Conservation (phyloP, 2,888 invertebrate genomes). For the Metalampra italica region DNA sequence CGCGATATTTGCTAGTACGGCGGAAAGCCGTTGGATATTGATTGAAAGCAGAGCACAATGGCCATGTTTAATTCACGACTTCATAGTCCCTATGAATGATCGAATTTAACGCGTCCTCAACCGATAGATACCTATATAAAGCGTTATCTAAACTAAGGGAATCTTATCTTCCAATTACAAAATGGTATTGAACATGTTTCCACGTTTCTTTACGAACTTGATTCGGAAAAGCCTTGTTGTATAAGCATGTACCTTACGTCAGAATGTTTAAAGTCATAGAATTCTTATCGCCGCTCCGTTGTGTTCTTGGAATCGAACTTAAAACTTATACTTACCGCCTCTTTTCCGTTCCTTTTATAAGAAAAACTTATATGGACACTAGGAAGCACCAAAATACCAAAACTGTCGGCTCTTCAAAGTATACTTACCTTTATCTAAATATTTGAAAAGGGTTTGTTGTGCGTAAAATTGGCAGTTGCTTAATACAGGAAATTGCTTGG, state of each 20-base stretch:
- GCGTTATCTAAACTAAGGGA: background rate
- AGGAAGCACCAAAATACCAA: constrained; percentile 5
- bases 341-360: constrained; percentile 30
- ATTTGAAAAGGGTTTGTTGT: constrained; percentile 46
- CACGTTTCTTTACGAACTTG: constrained; percentile 7
- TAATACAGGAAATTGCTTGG: constrained; percentile 46
- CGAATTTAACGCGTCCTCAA: background rate
- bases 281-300: constrained; percentile 33
- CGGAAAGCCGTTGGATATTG: background rate
- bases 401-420: background rate
- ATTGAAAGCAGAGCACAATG: background rate
- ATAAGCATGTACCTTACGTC: constrained; percentile 20
- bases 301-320: constrained; percentile 32
- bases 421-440: constrained; percentile 15
- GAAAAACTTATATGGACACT: constrained; percentile 17
- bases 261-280: constrained; percentile 38
- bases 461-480: constrained; percentile 54
- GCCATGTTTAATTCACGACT: constrained; percentile 1
- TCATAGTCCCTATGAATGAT: constrained; percentile 1
- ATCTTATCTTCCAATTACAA: background rate
- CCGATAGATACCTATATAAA: background rate
- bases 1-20: background rate
- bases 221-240: constrained; percentile 15
- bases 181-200: background rate
- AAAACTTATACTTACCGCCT: constrained; percentile 33